Evolutionary conservation across 2,113 vertebrate genomes (phyloP), one percentile per base, ranked within the genome.

Genomic region (Callaeas wilsoni): DNA sequence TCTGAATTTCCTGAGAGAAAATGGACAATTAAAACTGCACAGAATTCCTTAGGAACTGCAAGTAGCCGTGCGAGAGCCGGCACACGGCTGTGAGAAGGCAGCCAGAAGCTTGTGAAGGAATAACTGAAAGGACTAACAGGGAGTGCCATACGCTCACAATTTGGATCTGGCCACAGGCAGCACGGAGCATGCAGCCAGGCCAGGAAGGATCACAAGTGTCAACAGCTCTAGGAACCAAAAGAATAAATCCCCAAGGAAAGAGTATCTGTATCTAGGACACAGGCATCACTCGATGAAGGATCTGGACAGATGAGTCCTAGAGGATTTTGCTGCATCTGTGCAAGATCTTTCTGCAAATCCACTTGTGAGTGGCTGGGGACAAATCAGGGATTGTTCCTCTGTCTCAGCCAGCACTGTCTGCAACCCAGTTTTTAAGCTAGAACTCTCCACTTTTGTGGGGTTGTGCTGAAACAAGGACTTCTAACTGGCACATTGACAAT

Each of bases 1-100:
- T 84, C 68, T 86, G 73, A 90, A 78, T 92, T 92, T 84, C 64
- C 64, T 19, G 19, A 74, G 56, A 95, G 68, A 70, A 93, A 84
- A 90, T 4, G 16, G 56, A 46, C 89, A 80, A 89, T 47, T 81
- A 75, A 73, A 89, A 85, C 52, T 26, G 12, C 47, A 17, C 9
- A 62, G 41, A 60, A 60, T 67, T 94, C 83, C 67, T 69, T 15
- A 60, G 49, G 0, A 13, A 39, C 46, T 44, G 4, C 53, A 25
- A 41, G 20, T 9, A 64, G 87, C 64, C 0, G 0, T 59, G 73
- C 5, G 32, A 59, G 44, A 79, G 56, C 53, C 0, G 0, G 35
- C 82, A 62, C 23, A 3, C 2, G 41, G 88, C 71, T 77, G 39
- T 35, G 33, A 60, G 85, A 64, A 70, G 59, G 41, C 75, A 92